Evolutionary conservation across 2,797 vertebrate genomes (phyloP).

Genomic region (Spondyliosoma cantharus): DNA sequence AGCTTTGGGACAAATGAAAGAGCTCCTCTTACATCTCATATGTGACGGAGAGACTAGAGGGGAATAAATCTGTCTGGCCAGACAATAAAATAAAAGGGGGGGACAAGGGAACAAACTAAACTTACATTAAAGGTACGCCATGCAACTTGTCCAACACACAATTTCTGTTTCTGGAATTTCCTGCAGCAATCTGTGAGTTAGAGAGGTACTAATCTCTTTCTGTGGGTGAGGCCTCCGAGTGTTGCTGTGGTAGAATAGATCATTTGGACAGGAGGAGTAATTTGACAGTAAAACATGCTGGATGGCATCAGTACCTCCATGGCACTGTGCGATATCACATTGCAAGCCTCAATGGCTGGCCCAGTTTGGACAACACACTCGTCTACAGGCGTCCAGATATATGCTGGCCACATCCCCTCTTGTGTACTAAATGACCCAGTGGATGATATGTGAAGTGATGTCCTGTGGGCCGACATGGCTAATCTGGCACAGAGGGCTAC

Average conservation of each 20-base stretch:
- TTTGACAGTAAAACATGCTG: constrained; percentile 58
- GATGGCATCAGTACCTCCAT: constrained; percentile 37
- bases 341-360: constrained; percentile 27
- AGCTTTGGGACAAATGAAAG: constrained; percentile 7
- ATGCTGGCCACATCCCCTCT: constrained; percentile 28
- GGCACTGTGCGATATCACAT: constrained; percentile 29
- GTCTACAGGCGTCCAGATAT: constrained; percentile 35
- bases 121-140: too few relatives aligned
- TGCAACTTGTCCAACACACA: constrained; percentile 11
- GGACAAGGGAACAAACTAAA: background rate
- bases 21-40: background rate
- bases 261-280: constrained; percentile 32
- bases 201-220: constrained; percentile 13
- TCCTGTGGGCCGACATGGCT: constrained; percentile 58
- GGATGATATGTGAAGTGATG: constrained; percentile 58
- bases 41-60: background rate
- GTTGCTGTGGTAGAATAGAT: constrained; percentile 32
- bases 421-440: constrained; percentile 58
- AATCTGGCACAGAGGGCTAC: constrained; percentile 35
- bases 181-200: constrained; percentile 7
- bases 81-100: background rate
- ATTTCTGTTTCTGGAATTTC: constrained; percentile 16
- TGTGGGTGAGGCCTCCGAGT: constrained; percentile 34
- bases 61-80: background rate
- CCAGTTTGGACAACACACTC: constrained; percentile 49